Conservation (phyloP, 2,797 vertebrate species). For the Arrhamphus sclerolepis region DNA sequence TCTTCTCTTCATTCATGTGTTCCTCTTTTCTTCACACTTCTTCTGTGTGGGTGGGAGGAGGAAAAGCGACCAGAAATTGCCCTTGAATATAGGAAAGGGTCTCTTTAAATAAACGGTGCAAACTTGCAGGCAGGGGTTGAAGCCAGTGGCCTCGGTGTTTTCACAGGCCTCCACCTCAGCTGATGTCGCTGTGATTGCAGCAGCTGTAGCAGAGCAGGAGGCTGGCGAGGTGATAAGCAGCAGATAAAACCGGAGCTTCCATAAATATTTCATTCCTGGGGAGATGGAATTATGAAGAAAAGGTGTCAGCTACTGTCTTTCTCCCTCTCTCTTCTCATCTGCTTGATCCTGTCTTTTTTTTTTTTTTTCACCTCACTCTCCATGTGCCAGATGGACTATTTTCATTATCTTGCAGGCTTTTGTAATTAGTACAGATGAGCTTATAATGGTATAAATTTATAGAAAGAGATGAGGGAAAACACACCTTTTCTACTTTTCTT, state of each 20-base stretch:
- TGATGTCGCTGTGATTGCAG: not conserved
- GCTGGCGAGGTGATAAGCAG: constrained; percentile 39
- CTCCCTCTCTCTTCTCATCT: constrained; percentile 8
- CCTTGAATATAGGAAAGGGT: too few species aligned
- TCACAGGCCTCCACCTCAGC: too few species aligned
- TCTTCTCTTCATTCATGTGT: too few species aligned
- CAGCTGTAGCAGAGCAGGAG: constrained; percentile 18
- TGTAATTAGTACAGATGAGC: constrained; percentile 48
- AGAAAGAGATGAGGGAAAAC: not conserved
- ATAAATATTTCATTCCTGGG: constrained; percentile 71
- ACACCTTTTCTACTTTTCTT: not conserved
- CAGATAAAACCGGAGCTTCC: constrained; percentile 53
- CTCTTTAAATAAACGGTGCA: too few species aligned
- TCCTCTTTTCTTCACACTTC: too few species aligned
- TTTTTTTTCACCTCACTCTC: not conserved
- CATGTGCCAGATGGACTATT: constrained; percentile 33
- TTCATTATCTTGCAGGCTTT: constrained; percentile 51
- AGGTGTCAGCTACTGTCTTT: constrained; percentile 7
- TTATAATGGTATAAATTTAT: constrained; percentile 17
- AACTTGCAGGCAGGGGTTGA: too few species aligned
- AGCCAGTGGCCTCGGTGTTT: too few species aligned
- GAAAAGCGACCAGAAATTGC: too few species aligned
- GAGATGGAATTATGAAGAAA: constrained; percentile 29
- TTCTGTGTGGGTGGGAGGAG: too few species aligned
- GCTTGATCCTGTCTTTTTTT: constrained; percentile 5